Conservation (phyloP, 2,888 invertebrate species). For the Physocephala rufipes region DNA sequence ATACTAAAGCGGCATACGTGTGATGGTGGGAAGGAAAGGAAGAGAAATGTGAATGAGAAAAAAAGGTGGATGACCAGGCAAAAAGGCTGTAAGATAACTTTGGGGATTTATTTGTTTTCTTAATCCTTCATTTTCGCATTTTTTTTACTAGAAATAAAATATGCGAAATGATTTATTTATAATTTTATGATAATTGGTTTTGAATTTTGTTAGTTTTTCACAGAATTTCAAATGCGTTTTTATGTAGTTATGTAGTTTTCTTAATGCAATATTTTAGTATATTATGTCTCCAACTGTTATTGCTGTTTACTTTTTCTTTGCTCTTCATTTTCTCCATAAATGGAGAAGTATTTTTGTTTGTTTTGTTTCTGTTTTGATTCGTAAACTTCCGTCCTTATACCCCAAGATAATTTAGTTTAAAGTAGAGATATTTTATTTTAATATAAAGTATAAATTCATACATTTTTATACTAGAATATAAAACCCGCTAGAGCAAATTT, state of each 20-base stretch:
- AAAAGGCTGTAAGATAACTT: too few species aligned
- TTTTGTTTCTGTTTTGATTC: not conserved
- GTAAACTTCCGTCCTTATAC: too few species aligned
- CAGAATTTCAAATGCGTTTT: not conserved
- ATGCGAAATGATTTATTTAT: not conserved
- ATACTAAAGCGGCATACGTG: too few species aligned
- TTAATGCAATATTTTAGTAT: not conserved
- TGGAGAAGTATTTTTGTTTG: not conserved
- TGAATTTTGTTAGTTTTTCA: not conserved
- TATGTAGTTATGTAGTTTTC: not conserved
- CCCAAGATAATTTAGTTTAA: too few species aligned
- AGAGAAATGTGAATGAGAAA: too few species aligned
- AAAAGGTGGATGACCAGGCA: too few species aligned
- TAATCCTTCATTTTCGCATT: not conserved
- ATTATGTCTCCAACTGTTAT: conserved; percentile 1
- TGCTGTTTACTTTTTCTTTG: not conserved
- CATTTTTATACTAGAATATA: too few species aligned
- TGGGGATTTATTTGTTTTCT: too few species aligned
- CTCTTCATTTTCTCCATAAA: not conserved
- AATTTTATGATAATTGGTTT: not conserved
- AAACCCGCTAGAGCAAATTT: too few species aligned
- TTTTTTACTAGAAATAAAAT: not conserved
- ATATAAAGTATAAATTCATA: too few species aligned
- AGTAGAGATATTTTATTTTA: too few species aligned
- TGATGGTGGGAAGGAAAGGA: too few species aligned